Evolutionary conservation across 2,888 invertebrate genomes (phyloP), one percentile per base, ranked within the genome.

Genomic region (Hymenopus coronatus): DNA sequence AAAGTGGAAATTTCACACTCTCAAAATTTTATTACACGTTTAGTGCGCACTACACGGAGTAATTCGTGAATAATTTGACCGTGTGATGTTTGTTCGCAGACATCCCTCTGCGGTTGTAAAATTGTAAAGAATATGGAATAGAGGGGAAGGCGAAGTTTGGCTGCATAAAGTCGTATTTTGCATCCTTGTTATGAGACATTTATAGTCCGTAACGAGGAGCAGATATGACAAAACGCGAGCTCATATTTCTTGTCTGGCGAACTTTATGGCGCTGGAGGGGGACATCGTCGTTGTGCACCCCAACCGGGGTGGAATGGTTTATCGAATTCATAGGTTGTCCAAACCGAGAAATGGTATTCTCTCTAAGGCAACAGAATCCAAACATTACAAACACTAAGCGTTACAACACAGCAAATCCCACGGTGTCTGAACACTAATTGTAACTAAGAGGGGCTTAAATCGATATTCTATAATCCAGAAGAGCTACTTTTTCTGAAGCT

Each of bases 161-260:
- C 54, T 70, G 14, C 54, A 85, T 28, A 87, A 81, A 81, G 86
- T 87, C 81, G 46, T 87, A 87, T 87, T 87, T 87, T 28, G 81
- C 30, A 85, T 85, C 28, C 85, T n/a, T n/a, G 83, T 87, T 89
- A 89, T 87, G 89, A 83, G 84, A 84, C 89, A 89, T 87, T 89
- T 89, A 87, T 87, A 87, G 84, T 28, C 89, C 30, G 87, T 89
- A 89, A 89, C 89, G 87, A 87, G 84, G 81, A 89, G 84, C 27
- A 81, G 84, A 89, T 87, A 89, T 87, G 89, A 89, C 87, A 89
- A 88, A 88, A 87, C 87, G 87, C 28, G n/a, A 33, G 85, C 87
- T 46, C 89, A 85, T 85, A 89, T 87, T 87, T 89, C 89, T 84
- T 84, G 87, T 89, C 84, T 87, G 81, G 84, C 28, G 84, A 89